Percentiles rank a stretch among this genome's conserved stretches.
These are phyloP conservation scores for Craterocephalus amniculus DNA, from an alignment of 2,797 vertebrate species.

Conservation along the genomic window DNA sequence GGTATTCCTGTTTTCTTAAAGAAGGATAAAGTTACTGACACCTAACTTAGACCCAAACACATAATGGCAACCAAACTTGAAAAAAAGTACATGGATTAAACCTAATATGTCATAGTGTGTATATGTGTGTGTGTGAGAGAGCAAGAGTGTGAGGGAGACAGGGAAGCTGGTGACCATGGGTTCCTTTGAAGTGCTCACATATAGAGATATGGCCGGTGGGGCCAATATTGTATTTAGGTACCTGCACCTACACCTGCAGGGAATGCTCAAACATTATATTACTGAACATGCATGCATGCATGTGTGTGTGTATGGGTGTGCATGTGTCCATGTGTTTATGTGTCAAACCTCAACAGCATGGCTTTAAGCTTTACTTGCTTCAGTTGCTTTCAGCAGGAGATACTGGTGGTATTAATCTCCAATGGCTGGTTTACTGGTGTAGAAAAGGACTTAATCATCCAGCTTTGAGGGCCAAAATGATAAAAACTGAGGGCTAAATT, in stretches of 20 bases:
- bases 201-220: conserved; percentile 60
- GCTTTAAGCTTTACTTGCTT: conserved; percentile 54
- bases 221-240: conserved; percentile 67
- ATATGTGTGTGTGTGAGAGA: conserved; percentile 2
- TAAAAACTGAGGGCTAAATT: conserved; percentile 14
- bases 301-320: neutral
- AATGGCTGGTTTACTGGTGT: conserved; percentile 47
- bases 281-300: neutral
- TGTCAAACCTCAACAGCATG: conserved; percentile 47
- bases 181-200: conserved; percentile 65
- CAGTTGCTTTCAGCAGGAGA: conserved; percentile 53
- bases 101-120: conserved; percentile 33
- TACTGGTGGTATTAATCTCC: conserved; percentile 39
- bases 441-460: conserved; percentile 43
- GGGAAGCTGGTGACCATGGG: conserved; percentile 49
- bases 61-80: conserved; percentile 52
- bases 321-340: conserved; percentile 9
- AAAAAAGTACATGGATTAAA: conserved; percentile 51
- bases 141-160: conserved; percentile 14
- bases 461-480: conserved; percentile 32
- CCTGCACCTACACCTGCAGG: conserved; percentile 56
- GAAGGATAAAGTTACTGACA: conserved; percentile 57
- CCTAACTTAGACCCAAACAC: conserved; percentile 37
- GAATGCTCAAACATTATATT: conserved; percentile 47
- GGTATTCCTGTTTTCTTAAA: conserved; percentile 49